phyloP scores from a whole-genome alignment of 2,888 invertebrate species.

The Chydorus sphaericus region DNA sequence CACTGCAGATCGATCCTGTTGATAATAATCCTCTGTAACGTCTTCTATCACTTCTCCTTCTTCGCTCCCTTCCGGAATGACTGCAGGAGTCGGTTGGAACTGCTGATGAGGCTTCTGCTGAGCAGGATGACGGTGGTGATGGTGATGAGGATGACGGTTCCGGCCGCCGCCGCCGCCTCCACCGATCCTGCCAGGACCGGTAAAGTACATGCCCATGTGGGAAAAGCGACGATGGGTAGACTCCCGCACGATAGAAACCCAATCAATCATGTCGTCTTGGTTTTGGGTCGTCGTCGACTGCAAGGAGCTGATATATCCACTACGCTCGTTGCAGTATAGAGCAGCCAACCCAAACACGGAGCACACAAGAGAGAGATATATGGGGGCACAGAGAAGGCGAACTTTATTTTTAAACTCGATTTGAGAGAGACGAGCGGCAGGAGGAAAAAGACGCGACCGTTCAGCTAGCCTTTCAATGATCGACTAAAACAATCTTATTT shows the following conservation, averaged over 20 bases:
- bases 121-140: not conserved
- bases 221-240: conserved; percentile 54
- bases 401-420: no score
- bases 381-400: no score
- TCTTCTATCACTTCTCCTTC: no score
- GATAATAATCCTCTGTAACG: no score
- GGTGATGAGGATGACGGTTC: not conserved
- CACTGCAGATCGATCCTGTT: not conserved
- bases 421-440: no score
- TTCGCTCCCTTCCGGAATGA: not conserved
- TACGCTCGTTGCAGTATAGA: no score
- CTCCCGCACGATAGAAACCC: conserved; percentile 59
- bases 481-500: no score
- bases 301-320: no score
- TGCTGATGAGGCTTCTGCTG: conserved; percentile 1
- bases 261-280: conserved; percentile 55
- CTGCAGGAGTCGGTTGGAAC: not conserved
- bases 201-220: conserved; percentile 49
- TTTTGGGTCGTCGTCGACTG: conserved; percentile 79
- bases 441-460: no score
- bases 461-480: no score
- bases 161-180: not conserved
- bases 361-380: no score
- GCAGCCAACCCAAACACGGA: no score
- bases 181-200: conserved; percentile 39